Evolutionary conservation across 2,888 invertebrate genomes (phyloP), one percentile per base, ranked within the genome.

Genomic region (Latrodectus elegans): DNA sequence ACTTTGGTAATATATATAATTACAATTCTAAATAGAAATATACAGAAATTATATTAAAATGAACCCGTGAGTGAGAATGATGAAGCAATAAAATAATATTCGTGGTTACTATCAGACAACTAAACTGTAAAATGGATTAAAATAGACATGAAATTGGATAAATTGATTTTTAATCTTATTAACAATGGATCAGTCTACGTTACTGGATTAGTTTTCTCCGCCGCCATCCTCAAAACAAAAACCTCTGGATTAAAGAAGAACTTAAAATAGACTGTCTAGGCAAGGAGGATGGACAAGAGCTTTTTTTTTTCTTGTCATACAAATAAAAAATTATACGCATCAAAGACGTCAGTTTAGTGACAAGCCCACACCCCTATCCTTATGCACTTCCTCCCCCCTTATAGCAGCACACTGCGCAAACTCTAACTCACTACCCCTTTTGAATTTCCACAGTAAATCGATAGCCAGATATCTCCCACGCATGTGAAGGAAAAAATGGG

Each of bases 281-380:
- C 79, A 71, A 55, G 60, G 75, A 74, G 68, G 53, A 77, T 38
- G 70, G 52, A 72, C 72, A 80, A 72, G 71, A 26, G 52, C 22
- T 55, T 53, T 53, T 26, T 78, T 78, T 70, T 17, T 17, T 49
- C 49, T 26, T 64, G 77, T 71, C 81, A 77, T 71, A 72, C 51
- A 51, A 71, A 84, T 38, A 84, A 77, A 76, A 84, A 84, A 84
- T 84, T 84, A 75, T 49, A 22, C 65, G 70, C 84, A 77, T 84
- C 84, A 84, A 26, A 60, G 70, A 60, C 84, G 84, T 77, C 84
- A 77, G 84, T 72, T 64, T 26, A 75, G 55, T 84, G 77, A 77
- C 74, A 84, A 77, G 76, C 52, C 22, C 77, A 49, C 53, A 12
- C 22, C 26, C n/a, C 78, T 26, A 15, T 12, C 55, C 15, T 52